A percentile compares a stretch with the other conserved stretches of the same genome.
Conservation (phyloP, 2,888 invertebrate genomes). For the Monopis laevigella region DNA sequence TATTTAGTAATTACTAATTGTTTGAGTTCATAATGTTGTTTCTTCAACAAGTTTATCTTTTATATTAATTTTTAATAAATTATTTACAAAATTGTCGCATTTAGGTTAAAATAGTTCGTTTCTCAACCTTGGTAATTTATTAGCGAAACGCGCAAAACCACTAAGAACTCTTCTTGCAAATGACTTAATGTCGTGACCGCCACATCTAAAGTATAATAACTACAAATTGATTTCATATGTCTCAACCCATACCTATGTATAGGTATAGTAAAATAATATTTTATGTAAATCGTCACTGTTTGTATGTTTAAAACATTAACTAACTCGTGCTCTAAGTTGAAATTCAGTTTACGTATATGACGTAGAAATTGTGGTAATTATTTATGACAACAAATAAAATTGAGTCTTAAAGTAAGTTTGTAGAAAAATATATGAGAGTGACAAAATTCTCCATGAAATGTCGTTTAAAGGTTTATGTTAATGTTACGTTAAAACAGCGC, state of each 20-base stretch:
- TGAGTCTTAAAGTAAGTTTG: no score
- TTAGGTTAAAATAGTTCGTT: no score
- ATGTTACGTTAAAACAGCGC: slow-evolving; percentile 4
- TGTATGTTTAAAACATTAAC: slow-evolving; percentile 5
- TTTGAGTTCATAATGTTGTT: no score
- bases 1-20: no score
- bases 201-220: slow-evolving; percentile 7
- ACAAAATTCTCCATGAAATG: no score
- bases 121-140: slow-evolving; percentile 5
- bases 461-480: not conserved
- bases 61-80: no score
- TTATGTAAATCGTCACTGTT: no score
- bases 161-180: no score
- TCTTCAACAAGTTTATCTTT: no score
- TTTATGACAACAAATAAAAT: not conserved
- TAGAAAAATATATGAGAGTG: no score
- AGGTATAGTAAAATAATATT: no score
- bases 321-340: slow-evolving; percentile 1
- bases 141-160: slow-evolving; percentile 2
- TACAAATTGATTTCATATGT: not conserved
- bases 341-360: not conserved
- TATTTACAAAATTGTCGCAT: no score
- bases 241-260: not conserved
- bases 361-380: slow-evolving; percentile 2
- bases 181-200: slow-evolving; percentile 4